Evolutionary conservation across 2,888 invertebrate species (phyloP), one percentile per base, ranked within the genome.

Genomic region (Bruchidius siliquastri): DNA sequence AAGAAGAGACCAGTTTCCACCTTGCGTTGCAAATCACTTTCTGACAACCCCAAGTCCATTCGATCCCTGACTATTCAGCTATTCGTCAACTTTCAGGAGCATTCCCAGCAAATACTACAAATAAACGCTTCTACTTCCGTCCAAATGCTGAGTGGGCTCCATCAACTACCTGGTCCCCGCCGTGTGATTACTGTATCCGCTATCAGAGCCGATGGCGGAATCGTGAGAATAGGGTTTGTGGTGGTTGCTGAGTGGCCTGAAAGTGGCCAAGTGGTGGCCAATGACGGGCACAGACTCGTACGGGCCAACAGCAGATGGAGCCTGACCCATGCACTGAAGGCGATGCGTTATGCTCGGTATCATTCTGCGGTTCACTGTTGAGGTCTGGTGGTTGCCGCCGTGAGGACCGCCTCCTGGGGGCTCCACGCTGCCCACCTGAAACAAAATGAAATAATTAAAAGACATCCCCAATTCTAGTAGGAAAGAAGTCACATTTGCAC

Each of bases 161-260:
- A n/a, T n/a, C n/a, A 69, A 69, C 26, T 72, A 49, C 68, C 86
- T 79, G n/a, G 86, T 86, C 0, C 92, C 92, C 77, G 91, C 91
- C 3, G 93, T 93, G 82, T 93, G 92, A 86, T 95, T 94, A 85
- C 94, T 95, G 86, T 95, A 95, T 13, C 95, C 94, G 70, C 94
- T 94, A 86, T 95, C 95, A 10, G 94, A 94, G 32, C 94, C 94
- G 79, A 94, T 92, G 3, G 94, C 94, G 4, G 93, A 94, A 82
- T 93, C 93, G 78, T 91, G 91, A 76, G 91, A 91, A 72, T 91
- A 91, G 68, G 91, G 90, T 81, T 91, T 91, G 10, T 21, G 68
- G 49, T 49, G 49, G 18, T 49, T 49, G 0, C 90, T 90, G 67
- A 89, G 90, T 83, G 89, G 89, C 88, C 90, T 89, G 83, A 88